Evolutionary conservation across 2,113 vertebrate genomes (phyloP), one percentile per base, ranked within the genome.

Genomic region (Bubalus kerabau): DNA sequence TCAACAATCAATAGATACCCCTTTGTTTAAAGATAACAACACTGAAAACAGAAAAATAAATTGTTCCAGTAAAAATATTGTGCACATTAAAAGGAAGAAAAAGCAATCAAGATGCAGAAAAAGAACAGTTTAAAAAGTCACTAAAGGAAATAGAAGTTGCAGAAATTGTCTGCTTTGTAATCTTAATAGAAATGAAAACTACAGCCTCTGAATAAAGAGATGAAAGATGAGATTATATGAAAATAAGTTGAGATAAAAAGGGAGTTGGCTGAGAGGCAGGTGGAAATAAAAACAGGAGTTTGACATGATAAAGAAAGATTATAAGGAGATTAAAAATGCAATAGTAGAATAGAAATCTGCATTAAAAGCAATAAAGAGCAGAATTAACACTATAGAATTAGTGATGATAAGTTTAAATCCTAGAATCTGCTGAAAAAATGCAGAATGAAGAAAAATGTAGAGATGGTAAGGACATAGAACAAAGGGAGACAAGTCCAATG

Each of bases 141-240:
- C 87, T 96, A 94, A 95, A 96, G 78, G 50, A 96, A 97, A 87
- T 24, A 94, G n/a, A 93, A 96, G 83, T 90, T 83, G 26, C 71
- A 90, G 62, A 95, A 96, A 59, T 89, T 81, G 50, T 96, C 84
- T 96, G 62, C 80, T 96, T 96, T 90, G 46, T 92, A 96, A 95
- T 98, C 87, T 92, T 94, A 96, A 92, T 87, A 95, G 91, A 97
- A 93, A 87, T 57, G 76, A 96, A 98, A 97, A 92, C 87, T 96
- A 91, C 56, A 71, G 76, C n/a, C 54, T 93, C 71, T 88, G 90
- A 91, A 93, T 57, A 97, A 84, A 93, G 62, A 97, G 92, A 92
- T 93, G 92, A 97, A 97, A 97, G 87, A 97, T 92, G 90, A 81
- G 92, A 97, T 97, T 97, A 97, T 92, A 97, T 92, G 87, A 98